These are phyloP conservation scores for Euphonia xanthogaster DNA, from an alignment of 2,797 vertebrate genomes.

Conservation along the genomic window DNA sequence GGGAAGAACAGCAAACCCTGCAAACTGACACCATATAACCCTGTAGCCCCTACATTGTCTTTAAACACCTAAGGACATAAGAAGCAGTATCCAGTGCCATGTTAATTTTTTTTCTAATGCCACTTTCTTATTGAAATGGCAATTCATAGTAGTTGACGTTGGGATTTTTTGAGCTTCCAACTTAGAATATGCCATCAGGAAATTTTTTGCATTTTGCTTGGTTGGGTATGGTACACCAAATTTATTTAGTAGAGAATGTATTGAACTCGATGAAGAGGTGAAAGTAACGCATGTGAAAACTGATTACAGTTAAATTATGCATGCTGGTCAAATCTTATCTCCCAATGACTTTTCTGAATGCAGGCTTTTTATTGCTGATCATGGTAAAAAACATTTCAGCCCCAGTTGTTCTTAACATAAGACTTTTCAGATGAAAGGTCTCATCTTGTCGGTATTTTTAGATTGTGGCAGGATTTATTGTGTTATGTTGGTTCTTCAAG, in stretches of 20 bases:
- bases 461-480: neutral
- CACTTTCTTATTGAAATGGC: neutral
- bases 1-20: neutral
- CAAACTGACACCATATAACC: neutral
- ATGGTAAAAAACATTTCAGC: neutral
- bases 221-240: rapidly evolving
- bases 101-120: neutral
- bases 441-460: neutral
- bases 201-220: neutral
- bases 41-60: neutral
- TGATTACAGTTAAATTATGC: neutral
- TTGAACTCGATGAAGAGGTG: neutral
- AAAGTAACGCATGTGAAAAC: neutral
- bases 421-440: neutral
- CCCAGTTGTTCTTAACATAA: neutral
- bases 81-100: neutral
- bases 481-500: neutral
- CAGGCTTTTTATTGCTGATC: neutral
- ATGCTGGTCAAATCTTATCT: neutral
- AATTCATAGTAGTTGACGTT: neutral
- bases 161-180: neutral
- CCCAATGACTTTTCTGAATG: neutral
- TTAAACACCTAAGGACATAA: neutral
- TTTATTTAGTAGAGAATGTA: neutral
- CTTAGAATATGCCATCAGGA: neutral